Base-by-base conservation (phyloP, 2,797 vertebrate species). In the Thaleichthys pacificus region DNA sequence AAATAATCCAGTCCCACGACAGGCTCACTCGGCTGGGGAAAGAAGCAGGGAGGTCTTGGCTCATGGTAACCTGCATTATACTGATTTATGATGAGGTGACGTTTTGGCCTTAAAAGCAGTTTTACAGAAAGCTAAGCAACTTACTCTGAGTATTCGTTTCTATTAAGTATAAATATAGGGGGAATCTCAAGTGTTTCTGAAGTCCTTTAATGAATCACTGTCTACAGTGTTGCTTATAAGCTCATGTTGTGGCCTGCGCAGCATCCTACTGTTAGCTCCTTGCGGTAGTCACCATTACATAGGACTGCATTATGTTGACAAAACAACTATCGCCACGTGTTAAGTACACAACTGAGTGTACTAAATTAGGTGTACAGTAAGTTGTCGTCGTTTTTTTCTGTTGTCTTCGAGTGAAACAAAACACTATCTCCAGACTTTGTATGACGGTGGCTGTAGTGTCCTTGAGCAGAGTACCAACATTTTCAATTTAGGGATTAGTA, bases 401-500 rank as follows among this genome's bases (percentile, higher is more conserved):
- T 56, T 11, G 4, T 56, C 51, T 17, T n/a, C 5, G 4, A 17
- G 19, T 56, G 78, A 77, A 76, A 72, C 71, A 69, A 30, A 60
- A 77, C 79, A 79, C 64, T 70, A 82, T 42, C 38, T 42, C 1
- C 30, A 63, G 54, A 66, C 54, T 32, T 35, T 62, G 75, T 38
- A 15, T 47, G 70, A 26, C 3, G 38, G 38, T 65, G 58, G 47
- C 68, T 47, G 66, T 77, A 77, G 78, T 75, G 77, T 82, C 71
- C 88, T 84, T 80, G 86, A 51, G 68, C 84, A 85, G 85, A 87
- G 83, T 82, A 87, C 82, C 82, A 88, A 86, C 85, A 91, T 85
- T 84, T 81, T 82, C 68, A 75, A 79, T 76, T 85, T 81, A 84
- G 79, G 84, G 88, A 85, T 92, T 86, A 71, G 69, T 83, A 70